Evolutionary conservation across 2,797 vertebrate species (phyloP).

Genomic region (Pagetopsis macropterus): DNA sequence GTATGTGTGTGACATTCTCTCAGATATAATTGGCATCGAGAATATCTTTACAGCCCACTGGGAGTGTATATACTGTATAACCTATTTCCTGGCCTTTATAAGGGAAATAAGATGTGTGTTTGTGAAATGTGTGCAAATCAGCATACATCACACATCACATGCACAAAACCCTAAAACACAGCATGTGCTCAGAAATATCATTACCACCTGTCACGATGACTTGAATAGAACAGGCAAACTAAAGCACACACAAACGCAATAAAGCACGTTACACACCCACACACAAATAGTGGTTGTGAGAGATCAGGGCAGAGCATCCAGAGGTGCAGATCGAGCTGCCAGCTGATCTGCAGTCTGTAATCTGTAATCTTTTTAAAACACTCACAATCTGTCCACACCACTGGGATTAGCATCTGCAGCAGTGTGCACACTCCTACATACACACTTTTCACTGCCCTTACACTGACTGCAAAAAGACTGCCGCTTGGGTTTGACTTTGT

Average conservation of each 20-base stretch:
- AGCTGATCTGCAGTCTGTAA: conserved; percentile 74
- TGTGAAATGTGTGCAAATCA: conserved; percentile 36
- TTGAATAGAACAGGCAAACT: conserved; percentile 19
- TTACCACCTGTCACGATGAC: conserved; percentile 31
- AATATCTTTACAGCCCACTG: conserved; percentile 53
- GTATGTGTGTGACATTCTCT: conserved; percentile 55
- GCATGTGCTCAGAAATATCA: conserved; percentile 20
- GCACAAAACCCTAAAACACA: conserved; percentile 20
- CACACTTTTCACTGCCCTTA: conserved; percentile 9
- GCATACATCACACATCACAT: conserved; percentile 31
- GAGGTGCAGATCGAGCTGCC: conserved; percentile 58
- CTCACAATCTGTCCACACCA: conserved; percentile 67
- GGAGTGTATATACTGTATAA: conserved; percentile 17
- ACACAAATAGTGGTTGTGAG: conserved; percentile 14
- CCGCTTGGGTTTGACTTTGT: conserved; percentile 23
- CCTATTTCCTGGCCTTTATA: conserved; percentile 34
- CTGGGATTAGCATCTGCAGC: conserved; percentile 63
- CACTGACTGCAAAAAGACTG: conserved; percentile 31
- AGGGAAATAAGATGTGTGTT: conserved; percentile 20
- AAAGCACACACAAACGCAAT: not conserved
- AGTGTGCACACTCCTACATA: conserved; percentile 10
- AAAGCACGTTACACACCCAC: not conserved
- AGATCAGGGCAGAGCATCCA: conserved; percentile 45
- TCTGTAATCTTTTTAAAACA: conserved; percentile 81
- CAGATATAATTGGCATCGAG: conserved; percentile 65